A percentile compares a stretch with the other conserved stretches of the same genome.
Evolutionary conservation across 2,797 vertebrate species (phyloP).

Genomic region (Rhinogobio ventralis): DNA sequence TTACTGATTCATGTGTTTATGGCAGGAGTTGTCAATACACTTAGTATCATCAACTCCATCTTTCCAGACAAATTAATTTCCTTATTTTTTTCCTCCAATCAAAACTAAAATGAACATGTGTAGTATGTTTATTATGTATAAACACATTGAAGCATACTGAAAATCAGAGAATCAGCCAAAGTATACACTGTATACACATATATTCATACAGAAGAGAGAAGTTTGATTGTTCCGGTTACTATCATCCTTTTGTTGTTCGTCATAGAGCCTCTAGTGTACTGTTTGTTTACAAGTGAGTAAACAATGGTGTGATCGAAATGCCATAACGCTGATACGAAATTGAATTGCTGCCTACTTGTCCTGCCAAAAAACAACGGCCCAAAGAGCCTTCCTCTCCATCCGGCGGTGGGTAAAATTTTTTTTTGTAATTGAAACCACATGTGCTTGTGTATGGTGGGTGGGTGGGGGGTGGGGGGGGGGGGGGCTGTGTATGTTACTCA

Average conservation of each 20-base stretch:
- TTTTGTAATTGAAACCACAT: conserved; percentile 67
- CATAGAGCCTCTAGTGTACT: conserved; percentile 51
- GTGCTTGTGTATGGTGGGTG: conserved; percentile 51
- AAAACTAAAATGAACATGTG: conserved; percentile 12
- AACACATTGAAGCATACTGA: not conserved
- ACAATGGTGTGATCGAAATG: conserved; percentile 57
- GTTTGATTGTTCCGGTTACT: conserved; percentile 7
- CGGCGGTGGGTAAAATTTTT: conserved; percentile 64
- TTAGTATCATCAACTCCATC: not conserved
- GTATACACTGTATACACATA: conserved; percentile 4
- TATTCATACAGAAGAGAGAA: conserved; percentile 2
- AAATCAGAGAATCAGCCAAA: conserved; percentile 14
- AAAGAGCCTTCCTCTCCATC: conserved; percentile 64
- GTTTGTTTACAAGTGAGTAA: conserved; percentile 61
- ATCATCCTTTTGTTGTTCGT: conserved; percentile 32
- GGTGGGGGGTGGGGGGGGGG: not conserved
- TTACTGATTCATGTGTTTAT: not conserved
- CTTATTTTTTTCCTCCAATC: not conserved
- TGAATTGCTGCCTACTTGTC: conserved; percentile 63
- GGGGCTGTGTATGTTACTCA: conserved; percentile 38
- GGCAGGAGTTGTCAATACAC: not conserved
- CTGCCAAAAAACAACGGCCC: conserved; percentile 62
- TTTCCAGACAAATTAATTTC: conserved; percentile 1
- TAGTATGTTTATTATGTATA: conserved; percentile 18
- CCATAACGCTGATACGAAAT: conserved; percentile 59